Conservation (phyloP, 2,797 vertebrate species). For the Alauda arvensis region DNA sequence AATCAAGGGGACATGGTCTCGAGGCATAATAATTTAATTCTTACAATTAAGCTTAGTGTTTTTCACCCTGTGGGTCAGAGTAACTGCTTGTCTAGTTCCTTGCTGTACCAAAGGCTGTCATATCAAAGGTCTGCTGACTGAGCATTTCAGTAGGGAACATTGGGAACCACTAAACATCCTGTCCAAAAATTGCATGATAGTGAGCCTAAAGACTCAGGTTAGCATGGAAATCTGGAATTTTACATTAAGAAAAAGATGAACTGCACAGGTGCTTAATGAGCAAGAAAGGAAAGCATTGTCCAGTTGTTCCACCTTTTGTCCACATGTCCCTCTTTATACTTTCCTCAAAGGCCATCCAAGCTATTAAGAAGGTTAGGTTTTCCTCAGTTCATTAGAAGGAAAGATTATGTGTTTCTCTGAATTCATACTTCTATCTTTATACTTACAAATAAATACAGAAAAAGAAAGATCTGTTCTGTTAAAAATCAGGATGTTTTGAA, state of each 20-base stretch:
- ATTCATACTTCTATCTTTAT: neutral
- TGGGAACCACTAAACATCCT: neutral
- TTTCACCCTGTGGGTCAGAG: neutral
- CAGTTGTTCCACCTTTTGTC: neutral
- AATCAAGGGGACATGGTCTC: neutral
- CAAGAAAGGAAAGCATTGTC: neutral
- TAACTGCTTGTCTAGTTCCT: neutral
- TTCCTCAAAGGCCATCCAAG: neutral
- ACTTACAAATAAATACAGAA: neutral
- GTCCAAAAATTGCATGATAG: neutral
- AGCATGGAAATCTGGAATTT: neutral
- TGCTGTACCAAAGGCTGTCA: neutral
- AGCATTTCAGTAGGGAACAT: neutral
- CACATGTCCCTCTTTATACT: fast-evolving
- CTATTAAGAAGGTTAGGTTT: neutral
- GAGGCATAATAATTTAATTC: neutral
- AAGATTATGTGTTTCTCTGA: neutral
- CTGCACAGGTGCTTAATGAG: neutral
- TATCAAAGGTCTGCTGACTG: neutral
- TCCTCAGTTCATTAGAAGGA: neutral
- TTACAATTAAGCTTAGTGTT: neutral
- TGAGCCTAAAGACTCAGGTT: neutral
- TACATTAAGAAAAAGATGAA: neutral
- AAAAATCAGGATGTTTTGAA: neutral
- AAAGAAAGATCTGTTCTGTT: neutral